Conservation (phyloP, 2,113 vertebrate genomes). For the Rostratula benghalensis region DNA sequence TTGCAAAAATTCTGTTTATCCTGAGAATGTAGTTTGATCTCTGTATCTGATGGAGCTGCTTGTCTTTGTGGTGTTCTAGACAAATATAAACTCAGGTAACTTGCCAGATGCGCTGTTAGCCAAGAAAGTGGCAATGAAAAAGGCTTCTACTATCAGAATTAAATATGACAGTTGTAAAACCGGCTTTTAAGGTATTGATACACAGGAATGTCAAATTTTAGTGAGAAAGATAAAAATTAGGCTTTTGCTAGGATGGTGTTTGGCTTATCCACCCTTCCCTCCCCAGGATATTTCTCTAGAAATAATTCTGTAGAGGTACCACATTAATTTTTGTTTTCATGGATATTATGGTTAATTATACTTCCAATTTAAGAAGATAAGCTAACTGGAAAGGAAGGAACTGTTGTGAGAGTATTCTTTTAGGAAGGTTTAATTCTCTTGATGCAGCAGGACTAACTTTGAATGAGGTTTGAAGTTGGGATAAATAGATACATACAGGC, state of each 20-base stretch:
- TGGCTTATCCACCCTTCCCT: not conserved
- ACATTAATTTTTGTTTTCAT: not conserved
- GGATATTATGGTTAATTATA: not conserved
- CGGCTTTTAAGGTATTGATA: not conserved
- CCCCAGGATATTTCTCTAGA: not conserved
- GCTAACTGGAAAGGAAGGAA: not conserved
- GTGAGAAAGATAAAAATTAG: not conserved
- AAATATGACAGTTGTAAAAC: not conserved
- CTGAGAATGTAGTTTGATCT: not conserved
- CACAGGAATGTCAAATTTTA: not conserved
- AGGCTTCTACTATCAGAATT: not conserved
- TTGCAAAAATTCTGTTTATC: not conserved
- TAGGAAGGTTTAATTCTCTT: not conserved
- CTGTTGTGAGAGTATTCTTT: not conserved
- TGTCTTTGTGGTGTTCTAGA: not conserved
- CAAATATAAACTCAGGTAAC: not conserved
- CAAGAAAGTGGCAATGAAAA: not conserved
- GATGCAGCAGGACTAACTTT: not conserved
- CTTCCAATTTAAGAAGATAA: not conserved
- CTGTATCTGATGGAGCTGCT: not conserved
- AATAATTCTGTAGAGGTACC: not conserved
- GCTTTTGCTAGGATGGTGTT: not conserved
- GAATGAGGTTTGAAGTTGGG: not conserved
- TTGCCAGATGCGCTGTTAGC: not conserved
- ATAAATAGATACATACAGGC: not conserved